phyloP scores from a whole-genome alignment of 2,113 vertebrate species.

The Vulpes ferrilata region DNA sequence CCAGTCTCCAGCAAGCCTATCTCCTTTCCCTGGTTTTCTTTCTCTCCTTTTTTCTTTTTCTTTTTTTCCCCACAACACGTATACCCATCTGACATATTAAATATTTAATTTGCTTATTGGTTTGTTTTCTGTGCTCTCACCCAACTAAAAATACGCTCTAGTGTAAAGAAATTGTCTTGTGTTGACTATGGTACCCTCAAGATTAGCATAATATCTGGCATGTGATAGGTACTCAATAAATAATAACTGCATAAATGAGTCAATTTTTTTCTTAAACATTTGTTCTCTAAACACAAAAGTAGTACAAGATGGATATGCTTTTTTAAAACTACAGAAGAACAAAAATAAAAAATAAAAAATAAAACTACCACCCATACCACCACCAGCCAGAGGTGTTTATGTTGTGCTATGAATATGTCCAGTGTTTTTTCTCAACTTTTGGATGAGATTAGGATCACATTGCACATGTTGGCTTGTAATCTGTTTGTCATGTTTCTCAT shows the following conservation, averaged over 20 bases:
- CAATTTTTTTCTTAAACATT: neutral
- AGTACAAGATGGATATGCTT: neutral
- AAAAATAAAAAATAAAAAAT: neutral
- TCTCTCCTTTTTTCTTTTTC: neutral
- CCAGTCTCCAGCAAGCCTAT: neutral
- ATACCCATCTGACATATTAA: neutral
- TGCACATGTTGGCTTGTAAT: neutral
- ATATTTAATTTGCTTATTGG: neutral
- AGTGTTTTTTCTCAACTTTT: neutral
- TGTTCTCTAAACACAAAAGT: constrained; percentile 37
- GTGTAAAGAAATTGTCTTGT: neutral
- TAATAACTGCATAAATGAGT: neutral
- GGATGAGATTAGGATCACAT: neutral
- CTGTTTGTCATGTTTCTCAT: neutral
- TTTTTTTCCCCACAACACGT: neutral
- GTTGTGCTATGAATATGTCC: neutral
- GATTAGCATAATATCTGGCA: neutral
- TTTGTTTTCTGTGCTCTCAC: neutral
- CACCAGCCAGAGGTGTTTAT: neutral
- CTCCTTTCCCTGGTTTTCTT: neutral
- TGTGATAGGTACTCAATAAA: constrained; percentile 14
- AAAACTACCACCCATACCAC: neutral
- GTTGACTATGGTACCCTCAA: neutral
- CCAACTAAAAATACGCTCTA: neutral
- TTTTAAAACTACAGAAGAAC: constrained; percentile 12